Evolutionary conservation across 2,113 vertebrate species (phyloP).

Genomic region (Gymnorhina tibicen): DNA sequence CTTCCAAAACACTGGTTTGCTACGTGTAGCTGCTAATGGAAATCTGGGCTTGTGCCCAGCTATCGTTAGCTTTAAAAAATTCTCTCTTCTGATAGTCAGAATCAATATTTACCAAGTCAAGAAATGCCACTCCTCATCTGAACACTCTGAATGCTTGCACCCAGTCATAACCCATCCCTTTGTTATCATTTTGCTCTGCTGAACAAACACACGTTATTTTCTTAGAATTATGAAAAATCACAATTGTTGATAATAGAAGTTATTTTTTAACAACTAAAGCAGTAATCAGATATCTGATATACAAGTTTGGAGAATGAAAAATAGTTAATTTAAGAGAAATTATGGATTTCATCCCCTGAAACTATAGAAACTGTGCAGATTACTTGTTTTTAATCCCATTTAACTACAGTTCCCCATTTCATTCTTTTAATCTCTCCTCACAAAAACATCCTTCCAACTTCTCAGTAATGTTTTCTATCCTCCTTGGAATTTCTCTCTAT

Average conservation of each 20-base stretch:
- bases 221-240: neutral
- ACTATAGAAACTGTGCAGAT: neutral
- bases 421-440: conserved; percentile 35
- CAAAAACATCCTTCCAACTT: conserved; percentile 51
- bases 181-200: neutral
- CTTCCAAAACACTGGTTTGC: neutral
- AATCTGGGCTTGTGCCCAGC: neutral
- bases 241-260: neutral
- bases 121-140: conserved; percentile 12
- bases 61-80: neutral
- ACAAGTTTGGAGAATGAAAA: neutral
- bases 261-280: neutral
- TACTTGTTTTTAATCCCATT: conserved; percentile 42
- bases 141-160: neutral
- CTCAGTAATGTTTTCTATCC: conserved; percentile 54
- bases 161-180: neutral
- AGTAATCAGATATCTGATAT: neutral
- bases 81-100: neutral
- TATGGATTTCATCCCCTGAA: neutral
- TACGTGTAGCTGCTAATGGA: neutral
- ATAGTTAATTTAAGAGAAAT: neutral
- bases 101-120: conserved; percentile 46
- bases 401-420: conserved; percentile 26
- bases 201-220: neutral
- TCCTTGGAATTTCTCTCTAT: conserved; percentile 46